A percentile compares a stretch with the other conserved stretches of the same genome.
Conservation (phyloP, 2,113 vertebrate genomes). For the Eptesicus fuscus region DNA sequence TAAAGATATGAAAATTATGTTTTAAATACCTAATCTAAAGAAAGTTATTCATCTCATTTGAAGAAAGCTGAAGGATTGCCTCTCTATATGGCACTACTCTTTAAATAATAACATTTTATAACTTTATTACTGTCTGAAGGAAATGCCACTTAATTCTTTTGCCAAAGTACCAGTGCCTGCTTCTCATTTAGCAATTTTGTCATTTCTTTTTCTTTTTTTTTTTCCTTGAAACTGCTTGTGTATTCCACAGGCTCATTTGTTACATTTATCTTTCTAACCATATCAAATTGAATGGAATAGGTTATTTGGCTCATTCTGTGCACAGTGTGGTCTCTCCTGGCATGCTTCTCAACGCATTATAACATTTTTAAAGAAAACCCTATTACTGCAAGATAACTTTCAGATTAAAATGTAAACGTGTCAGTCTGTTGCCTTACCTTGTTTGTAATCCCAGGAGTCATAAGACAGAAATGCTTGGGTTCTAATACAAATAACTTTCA, state of each 20-base stretch:
- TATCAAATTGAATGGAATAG: constrained; percentile 57
- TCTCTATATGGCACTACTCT: background rate
- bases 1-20: background rate
- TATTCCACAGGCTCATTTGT: constrained; percentile 46
- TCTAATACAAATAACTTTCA: background rate
- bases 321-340: constrained; percentile 4
- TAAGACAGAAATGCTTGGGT: background rate
- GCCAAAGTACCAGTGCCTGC: background rate
- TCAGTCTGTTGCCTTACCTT: constrained; percentile 7
- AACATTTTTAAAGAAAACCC: constrained; percentile 38
- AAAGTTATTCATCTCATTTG: background rate
- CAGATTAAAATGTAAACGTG: constrained; percentile 61
- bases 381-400: constrained; percentile 32
- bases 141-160: constrained; percentile 16
- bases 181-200: background rate
- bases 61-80: background rate
- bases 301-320: constrained; percentile 45
- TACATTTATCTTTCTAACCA: constrained; percentile 57
- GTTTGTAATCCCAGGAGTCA: background rate
- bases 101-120: background rate
- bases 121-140: background rate
- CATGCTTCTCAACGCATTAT: constrained; percentile 17
- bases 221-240: background rate
- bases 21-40: background rate
- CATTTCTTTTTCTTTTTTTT: background rate